Percentiles rank a stretch among this genome's conserved stretches.
Conservation (phyloP, 2,888 invertebrate genomes). For the Euplagia quadripunctaria region DNA sequence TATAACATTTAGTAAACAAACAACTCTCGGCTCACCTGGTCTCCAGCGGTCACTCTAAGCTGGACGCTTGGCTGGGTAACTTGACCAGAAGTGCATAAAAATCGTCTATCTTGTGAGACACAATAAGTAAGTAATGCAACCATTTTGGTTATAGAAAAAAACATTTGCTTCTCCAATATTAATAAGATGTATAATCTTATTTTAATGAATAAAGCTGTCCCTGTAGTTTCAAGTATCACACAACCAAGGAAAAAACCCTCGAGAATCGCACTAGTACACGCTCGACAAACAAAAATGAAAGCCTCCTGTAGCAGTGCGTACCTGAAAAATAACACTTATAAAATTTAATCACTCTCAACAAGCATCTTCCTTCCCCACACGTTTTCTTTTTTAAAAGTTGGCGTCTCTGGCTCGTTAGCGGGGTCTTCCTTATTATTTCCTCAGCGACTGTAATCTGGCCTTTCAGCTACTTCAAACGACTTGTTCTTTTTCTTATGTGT, state of each 20-base stretch:
- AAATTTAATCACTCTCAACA: slow-evolving; percentile 72
- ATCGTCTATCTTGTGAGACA: too few relatives aligned
- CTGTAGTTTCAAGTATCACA: slow-evolving; percentile 11
- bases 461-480: slow-evolving; percentile 86
- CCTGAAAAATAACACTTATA: slow-evolving; percentile 55
- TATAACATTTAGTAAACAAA: background rate
- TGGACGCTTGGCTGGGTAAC: too few relatives aligned
- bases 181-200: background rate
- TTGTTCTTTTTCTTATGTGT: slow-evolving; percentile 87
- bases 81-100: too few relatives aligned
- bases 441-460: slow-evolving; percentile 83
- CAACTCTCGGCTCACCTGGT: too few relatives aligned
- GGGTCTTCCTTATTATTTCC: slow-evolving; percentile 83
- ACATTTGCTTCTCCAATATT: background rate
- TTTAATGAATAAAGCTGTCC: slow-evolving; percentile 2
- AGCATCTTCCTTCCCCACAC: slow-evolving; percentile 69
- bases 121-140: background rate
- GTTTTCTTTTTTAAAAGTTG: slow-evolving; percentile 79
- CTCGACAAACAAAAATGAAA: slow-evolving; percentile 19
- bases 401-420: slow-evolving; percentile 80
- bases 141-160: background rate
- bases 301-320: slow-evolving; percentile 11
- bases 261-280: slow-evolving; percentile 19
- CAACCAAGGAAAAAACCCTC: background rate
- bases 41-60: too few relatives aligned